A percentile compares a stretch with the other conserved stretches of the same genome.
Evolutionary conservation across 2,113 vertebrate species (phyloP).

Genomic region (Taurulus bubalis): DNA sequence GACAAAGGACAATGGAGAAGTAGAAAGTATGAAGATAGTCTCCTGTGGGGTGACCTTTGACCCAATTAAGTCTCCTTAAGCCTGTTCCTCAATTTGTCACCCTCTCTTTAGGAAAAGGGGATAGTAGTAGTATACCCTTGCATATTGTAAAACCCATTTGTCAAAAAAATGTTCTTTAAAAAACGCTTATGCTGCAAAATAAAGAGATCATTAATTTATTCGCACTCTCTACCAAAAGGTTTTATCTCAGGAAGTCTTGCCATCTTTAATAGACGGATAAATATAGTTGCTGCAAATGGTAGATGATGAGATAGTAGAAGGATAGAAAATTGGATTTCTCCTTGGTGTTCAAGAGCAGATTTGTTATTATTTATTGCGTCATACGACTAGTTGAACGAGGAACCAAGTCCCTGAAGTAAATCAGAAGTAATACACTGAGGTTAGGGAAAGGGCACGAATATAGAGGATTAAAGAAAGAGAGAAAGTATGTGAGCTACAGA

Average conservation of each 20-base stretch:
- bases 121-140: background rate
- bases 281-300: background rate
- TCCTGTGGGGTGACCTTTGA: constrained; percentile 52
- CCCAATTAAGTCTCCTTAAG: constrained; percentile 49
- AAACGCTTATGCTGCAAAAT: constrained; percentile 32
- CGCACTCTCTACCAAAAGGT: background rate
- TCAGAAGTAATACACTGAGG: background rate
- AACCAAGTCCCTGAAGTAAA: background rate
- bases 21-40: constrained; percentile 21
- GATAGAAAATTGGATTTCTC: background rate
- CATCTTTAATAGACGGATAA: constrained; percentile 8
- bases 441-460: background rate
- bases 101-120: background rate
- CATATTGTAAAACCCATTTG: constrained; percentile 16
- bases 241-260: constrained; percentile 6
- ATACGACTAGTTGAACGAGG: background rate
- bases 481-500: background rate
- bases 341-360: background rate
- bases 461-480: background rate
- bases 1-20: constrained; percentile 43
- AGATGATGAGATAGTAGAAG: background rate
- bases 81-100: constrained; percentile 54
- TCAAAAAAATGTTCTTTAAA: constrained; percentile 36
- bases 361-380: constrained; percentile 7
- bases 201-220: constrained; percentile 10